Evolutionary conservation across 92 coral and sea anemone genomes (phyloP).

Genomic region (Palythoa caribaeorum): DNA sequence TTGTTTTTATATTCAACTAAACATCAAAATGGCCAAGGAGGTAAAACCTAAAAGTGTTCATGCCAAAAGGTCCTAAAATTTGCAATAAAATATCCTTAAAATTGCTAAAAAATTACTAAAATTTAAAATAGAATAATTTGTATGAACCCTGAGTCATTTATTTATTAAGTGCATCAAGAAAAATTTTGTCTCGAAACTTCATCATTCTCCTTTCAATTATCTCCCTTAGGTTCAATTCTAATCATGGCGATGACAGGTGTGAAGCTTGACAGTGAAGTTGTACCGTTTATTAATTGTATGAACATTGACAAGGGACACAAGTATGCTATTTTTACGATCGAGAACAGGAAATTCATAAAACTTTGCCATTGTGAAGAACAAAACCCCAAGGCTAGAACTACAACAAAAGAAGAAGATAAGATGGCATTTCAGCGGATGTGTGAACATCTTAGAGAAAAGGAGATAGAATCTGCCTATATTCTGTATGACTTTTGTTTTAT

Average conservation of each 20-base stretch:
- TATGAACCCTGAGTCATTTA: too few species aligned
- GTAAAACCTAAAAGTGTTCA: too few species aligned
- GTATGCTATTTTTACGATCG: slow-evolving; percentile 9
- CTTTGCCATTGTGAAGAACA: background rate
- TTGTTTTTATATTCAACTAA: too few species aligned
- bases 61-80: too few species aligned
- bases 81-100: too few species aligned
- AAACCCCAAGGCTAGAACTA: slow-evolving; percentile 1
- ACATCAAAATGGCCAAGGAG: too few species aligned
- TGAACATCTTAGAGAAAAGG: background rate
- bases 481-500: slow-evolving; percentile 33
- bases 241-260: slow-evolving; percentile 46
- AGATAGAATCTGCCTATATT: background rate
- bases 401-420: slow-evolving; percentile 18
- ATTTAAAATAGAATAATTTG: too few species aligned
- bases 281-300: slow-evolving; percentile 30
- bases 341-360: background rate
- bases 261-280: slow-evolving; percentile 21
- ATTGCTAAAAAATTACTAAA: too few species aligned
- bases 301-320: slow-evolving; percentile 25
- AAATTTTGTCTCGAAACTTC: background rate
- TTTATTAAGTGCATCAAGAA: background rate
- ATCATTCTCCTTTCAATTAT: background rate
- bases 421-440: background rate
- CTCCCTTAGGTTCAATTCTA: background rate